Conservation (phyloP, 1,140 invertebrate species). For the Caligus rogercresseyi region DNA sequence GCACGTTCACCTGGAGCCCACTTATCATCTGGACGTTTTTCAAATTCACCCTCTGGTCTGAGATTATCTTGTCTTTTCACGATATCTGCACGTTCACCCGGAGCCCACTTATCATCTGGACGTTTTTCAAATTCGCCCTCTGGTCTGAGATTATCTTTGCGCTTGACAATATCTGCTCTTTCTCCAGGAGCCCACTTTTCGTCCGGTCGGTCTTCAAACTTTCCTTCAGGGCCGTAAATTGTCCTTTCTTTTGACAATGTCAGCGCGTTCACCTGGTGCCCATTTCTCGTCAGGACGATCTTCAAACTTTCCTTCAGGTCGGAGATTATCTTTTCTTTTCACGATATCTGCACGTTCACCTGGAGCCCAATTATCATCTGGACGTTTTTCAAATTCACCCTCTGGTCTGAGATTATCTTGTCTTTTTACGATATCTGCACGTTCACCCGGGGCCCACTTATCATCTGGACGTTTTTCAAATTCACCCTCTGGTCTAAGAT, state of each 20-base stretch:
- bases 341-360: constrained; percentile 33
- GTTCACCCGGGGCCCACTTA: constrained; percentile 21
- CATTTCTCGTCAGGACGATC: background rate
- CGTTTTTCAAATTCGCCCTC: constrained; percentile 28
- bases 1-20: constrained; percentile 20
- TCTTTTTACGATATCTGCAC: constrained; percentile 22
- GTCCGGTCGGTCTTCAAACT: constrained; percentile 27
- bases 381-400: constrained; percentile 22
- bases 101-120: constrained; percentile 24
- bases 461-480: constrained; percentile 21
- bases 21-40: constrained; percentile 26
- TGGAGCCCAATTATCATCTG: constrained; percentile 1
- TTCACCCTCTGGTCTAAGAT: constrained; percentile 40
- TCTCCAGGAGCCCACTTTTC: constrained; percentile 21
- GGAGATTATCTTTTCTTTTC: constrained; percentile 37
- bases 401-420: constrained; percentile 25
- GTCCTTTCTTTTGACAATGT: constrained; percentile 21
- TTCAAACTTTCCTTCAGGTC: constrained; percentile 36
- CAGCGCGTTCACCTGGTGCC: constrained; percentile 1
- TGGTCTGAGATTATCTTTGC: constrained; percentile 33
- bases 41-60: constrained; percentile 37
- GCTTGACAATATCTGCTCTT: constrained; percentile 26
- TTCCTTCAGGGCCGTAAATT: constrained; percentile 24
- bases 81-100: background rate
- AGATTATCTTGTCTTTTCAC: constrained; percentile 31